These are phyloP conservation scores for Sceliomorpha sp. DNA, from an alignment of 2,888 invertebrate genomes.

Conservation along the genomic window DNA sequence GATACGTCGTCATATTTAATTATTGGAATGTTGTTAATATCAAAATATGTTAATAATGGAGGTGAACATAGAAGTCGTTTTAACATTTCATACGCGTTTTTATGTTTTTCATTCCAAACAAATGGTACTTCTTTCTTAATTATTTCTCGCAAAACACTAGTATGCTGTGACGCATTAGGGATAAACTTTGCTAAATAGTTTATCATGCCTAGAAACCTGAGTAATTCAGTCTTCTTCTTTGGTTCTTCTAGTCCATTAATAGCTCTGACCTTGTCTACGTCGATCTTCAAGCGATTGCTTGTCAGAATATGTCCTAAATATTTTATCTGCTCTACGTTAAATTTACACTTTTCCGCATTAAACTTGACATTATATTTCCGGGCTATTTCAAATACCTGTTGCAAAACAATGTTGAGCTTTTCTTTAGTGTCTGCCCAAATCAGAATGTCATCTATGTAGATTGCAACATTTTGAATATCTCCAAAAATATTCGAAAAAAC, in stretches of 20 bases:
- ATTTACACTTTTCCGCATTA: constrained; percentile 44
- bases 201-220: constrained; percentile 61
- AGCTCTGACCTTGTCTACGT: constrained; percentile 56
- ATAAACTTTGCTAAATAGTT: constrained; percentile 65
- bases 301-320: constrained; percentile 47
- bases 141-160: constrained; percentile 53
- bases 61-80: constrained; percentile 46
- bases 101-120: constrained; percentile 59
- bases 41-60: constrained; percentile 35
- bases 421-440: constrained; percentile 55
- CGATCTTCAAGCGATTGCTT: constrained; percentile 50
- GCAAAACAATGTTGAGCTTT: constrained; percentile 56
- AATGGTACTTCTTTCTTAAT: constrained; percentile 60
- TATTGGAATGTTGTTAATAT: constrained; percentile 26
- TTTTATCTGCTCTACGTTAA: constrained; percentile 25
- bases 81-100: constrained; percentile 48
- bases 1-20: no score
- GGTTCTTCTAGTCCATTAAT: constrained; percentile 56
- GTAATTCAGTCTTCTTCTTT: constrained; percentile 53
- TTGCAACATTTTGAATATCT: constrained; percentile 50
- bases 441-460: constrained; percentile 65
- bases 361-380: constrained; percentile 34
- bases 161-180: constrained; percentile 54
- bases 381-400: constrained; percentile 32
- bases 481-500: constrained; percentile 56